phyloP scores from a whole-genome alignment of 2,797 vertebrate species.

The Mormyrus proboscirostris region DNA sequence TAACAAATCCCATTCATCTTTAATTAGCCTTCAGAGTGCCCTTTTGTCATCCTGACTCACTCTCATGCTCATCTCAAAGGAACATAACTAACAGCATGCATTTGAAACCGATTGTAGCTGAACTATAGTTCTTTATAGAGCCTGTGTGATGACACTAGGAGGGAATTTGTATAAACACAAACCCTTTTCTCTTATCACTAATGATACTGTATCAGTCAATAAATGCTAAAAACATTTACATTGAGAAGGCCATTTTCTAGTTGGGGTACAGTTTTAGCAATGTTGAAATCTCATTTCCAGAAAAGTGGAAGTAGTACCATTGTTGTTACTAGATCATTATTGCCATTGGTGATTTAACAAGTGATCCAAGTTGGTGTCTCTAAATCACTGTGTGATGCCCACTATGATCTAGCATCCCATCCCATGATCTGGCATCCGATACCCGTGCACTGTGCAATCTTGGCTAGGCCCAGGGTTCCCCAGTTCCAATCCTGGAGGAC shows the following conservation, averaged over 20 bases:
- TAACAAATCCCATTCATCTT: not conserved
- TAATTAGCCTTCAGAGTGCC: not conserved
- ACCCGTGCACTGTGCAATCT: not conserved
- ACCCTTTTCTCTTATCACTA: not conserved
- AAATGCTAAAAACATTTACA: not conserved
- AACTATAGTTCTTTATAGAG: not conserved
- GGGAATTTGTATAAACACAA: not conserved
- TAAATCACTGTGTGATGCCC: not conserved
- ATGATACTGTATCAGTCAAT: not conserved
- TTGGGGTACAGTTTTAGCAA: not conserved
- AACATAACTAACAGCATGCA: not conserved
- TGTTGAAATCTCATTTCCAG: not conserved
- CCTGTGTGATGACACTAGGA: not conserved
- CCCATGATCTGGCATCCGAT: not conserved
- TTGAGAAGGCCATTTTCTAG: not conserved
- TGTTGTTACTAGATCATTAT: not conserved
- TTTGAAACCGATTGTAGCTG: not conserved
- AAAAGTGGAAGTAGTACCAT: not conserved
- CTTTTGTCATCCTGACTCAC: not conserved
- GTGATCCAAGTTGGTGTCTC: not conserved
- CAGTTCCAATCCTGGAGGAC: not conserved
- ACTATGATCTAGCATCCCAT: not conserved
- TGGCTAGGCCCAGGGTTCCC: not conserved
- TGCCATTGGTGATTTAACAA: not conserved
- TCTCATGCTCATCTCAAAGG: not conserved